Evolutionary conservation across 2,113 vertebrate genomes (phyloP), one percentile per base, ranked within the genome.

Genomic region (Rhinoderma darwinii): DNA sequence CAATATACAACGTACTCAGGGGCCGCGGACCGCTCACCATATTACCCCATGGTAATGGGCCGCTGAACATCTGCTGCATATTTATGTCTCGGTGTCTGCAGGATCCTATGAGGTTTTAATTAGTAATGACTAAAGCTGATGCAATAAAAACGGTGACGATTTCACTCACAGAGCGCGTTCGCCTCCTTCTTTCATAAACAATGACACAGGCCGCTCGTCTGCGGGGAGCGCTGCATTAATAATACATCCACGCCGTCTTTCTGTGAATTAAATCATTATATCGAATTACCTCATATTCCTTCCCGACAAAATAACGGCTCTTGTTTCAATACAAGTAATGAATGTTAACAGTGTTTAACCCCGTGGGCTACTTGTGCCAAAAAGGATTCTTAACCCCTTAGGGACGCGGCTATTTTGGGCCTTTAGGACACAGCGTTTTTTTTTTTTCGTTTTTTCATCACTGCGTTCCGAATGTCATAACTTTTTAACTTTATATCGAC

Each of bases 231-330:
- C 18, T n/a, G 68, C 39, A 87, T 82, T 82, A 82, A 82, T 87
- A 87, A 82, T 75, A 87, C 74, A 87, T 87, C 66, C 50, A 22
- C 15, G 17, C 27, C n/a, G 43, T 32, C 68, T 82, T 82, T 61
- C 85, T 73, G 32, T 41, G 79, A 75, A 87, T 87, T 61, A 37
- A 87, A 87, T 87, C 66, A 75, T 54, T 39, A 51, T 50, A 86
- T 82, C 61, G 79, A 87, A 82, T 87, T 74, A 82, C 86, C 79
- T 87, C 68, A 87, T 87, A 74, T 86, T 74, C 78, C 59, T 68
- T 56, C 44, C 74, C 30, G 54, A 51, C 50, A 81, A 70, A 85
- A 63, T 84, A 61, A 41, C 63, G 37, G 54, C 47, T 87, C 68
- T 75, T 32, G n/a, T 82, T 87, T 87, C 68, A 72, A 3, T 27